Evolutionary conservation across 1,140 invertebrate species (phyloP), one percentile per base, ranked within the genome.

Genomic region (Drosophila fuyamai): DNA sequence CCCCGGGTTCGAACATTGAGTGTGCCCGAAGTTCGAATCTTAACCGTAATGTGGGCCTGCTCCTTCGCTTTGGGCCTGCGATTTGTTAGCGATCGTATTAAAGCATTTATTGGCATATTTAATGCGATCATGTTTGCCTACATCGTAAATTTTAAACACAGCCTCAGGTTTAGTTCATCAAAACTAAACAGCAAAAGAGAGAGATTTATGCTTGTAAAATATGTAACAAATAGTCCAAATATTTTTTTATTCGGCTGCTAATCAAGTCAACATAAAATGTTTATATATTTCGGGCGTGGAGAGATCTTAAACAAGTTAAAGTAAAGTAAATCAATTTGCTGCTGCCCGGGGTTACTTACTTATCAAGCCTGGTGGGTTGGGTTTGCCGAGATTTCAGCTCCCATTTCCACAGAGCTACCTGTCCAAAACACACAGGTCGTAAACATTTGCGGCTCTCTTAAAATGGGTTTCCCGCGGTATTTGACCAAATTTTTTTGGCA

Each of bases 81-180:
- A 71, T 56, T 41, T 57, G 51, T 47, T 57, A 50, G 65, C 55
- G 65, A 48, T 48, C 18, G 43, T 56, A 48, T 71, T 68, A 56
- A 68, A 38, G 44, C 29, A 35, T 55, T 57, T 75, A 61, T 83
- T 65, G 38, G 51, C 41, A 58, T 60, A 44, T 76, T 76, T 44
- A 61, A 79, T 41, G 57, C 35, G 46, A 48, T 70, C 59, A 56
- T 53, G 46, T 59, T 27, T 40, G 38, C 29, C 47, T 23, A 18
- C 53, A 35, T 40, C 35, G 23, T 13, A 63, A 62, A 16, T 14
- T 70, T 23, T 50, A 16, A n/a, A 14, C 18, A 38, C 50, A 8
- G 47, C 27, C 47, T 27, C 18, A 1, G 43, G 27, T 38, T 50
- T 4, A 16, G 23, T 36, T 35, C 16, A 27, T 59, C 14, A 58